Evolutionary conservation across 2,113 vertebrate genomes (phyloP).

Genomic region (Oophaga pumilio): DNA sequence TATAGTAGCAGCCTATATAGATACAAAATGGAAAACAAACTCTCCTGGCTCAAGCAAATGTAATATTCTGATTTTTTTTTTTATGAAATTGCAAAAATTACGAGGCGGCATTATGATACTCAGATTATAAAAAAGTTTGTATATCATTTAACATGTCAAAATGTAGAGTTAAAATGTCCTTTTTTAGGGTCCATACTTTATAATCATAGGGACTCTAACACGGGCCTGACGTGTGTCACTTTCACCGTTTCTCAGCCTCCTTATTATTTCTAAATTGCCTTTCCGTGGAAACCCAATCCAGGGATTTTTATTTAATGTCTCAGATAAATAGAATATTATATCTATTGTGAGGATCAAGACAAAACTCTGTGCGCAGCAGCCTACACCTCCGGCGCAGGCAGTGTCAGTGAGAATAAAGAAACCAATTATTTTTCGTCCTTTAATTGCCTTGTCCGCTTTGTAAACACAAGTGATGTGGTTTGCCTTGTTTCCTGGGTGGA

Average conservation of each 20-base stretch:
- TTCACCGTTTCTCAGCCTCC: neutral
- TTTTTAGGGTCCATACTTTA: neutral
- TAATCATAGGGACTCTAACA: neutral
- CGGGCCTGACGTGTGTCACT: neutral
- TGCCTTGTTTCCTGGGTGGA: slow-evolving; percentile 35
- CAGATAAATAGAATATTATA: slow-evolving; percentile 28
- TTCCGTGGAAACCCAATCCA: neutral
- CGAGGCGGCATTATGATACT: no score
- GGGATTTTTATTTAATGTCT: neutral
- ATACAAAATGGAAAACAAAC: no score
- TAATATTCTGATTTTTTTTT: no score
- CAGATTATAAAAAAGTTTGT: no score
- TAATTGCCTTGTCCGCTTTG: slow-evolving; percentile 80
- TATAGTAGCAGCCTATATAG: no score
- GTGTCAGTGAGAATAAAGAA: slow-evolving; percentile 60
- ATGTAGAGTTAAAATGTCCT: no score
- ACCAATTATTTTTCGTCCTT: slow-evolving; percentile 72
- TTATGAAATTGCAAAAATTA: no score
- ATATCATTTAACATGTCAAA: no score
- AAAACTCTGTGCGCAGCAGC: slow-evolving; percentile 58
- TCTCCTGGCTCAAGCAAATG: no score
- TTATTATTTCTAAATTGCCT: slow-evolving; percentile 17
- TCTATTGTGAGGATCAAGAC: slow-evolving; percentile 30
- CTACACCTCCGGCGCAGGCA: slow-evolving; percentile 56
- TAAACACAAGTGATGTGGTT: slow-evolving; percentile 78